phyloP scores from a whole-genome alignment of 2,113 vertebrate species.

The Austrofundulus limnaeus region DNA sequence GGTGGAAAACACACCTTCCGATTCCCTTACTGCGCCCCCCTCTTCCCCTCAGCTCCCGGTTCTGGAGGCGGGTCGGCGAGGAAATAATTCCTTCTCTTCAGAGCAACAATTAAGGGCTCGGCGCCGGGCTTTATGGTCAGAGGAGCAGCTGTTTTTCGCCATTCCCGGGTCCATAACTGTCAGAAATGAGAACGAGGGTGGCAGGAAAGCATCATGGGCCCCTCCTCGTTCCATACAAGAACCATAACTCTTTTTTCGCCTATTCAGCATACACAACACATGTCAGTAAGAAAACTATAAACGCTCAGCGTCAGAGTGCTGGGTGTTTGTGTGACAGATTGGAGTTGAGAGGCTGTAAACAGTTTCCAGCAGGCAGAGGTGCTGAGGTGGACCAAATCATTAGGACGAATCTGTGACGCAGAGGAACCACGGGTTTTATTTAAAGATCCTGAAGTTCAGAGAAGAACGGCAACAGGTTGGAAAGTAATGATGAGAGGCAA shows the following conservation, averaged over 20 bases:
- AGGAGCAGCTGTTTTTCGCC: constrained; percentile 76
- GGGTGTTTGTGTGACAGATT: constrained; percentile 50
- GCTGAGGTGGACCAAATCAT: constrained; percentile 43
- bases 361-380: constrained; percentile 41
- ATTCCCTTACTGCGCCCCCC: constrained; percentile 23
- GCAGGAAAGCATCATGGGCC: constrained; percentile 29
- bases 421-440: constrained; percentile 9
- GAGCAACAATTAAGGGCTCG: constrained; percentile 75
- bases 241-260: constrained; percentile 64
- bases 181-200: constrained; percentile 57
- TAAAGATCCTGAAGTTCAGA: background rate
- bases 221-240: constrained; percentile 47
- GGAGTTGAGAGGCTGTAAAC: constrained; percentile 43
- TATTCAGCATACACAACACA: constrained; percentile 66
- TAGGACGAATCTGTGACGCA: constrained; percentile 20
- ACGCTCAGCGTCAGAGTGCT: constrained; percentile 49
- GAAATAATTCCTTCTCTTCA: constrained; percentile 66
- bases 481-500: background rate
- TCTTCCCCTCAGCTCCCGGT: constrained; percentile 41
- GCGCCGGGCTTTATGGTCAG: constrained; percentile 77
- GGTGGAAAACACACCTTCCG: background rate
- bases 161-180: constrained; percentile 75
- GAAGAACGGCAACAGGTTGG: constrained; percentile 22
- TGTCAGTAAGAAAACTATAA: constrained; percentile 62
- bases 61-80: constrained; percentile 51